These are phyloP conservation scores for Sesia apiformis DNA, from an alignment of 2,888 invertebrate species.

Conservation along the genomic window DNA sequence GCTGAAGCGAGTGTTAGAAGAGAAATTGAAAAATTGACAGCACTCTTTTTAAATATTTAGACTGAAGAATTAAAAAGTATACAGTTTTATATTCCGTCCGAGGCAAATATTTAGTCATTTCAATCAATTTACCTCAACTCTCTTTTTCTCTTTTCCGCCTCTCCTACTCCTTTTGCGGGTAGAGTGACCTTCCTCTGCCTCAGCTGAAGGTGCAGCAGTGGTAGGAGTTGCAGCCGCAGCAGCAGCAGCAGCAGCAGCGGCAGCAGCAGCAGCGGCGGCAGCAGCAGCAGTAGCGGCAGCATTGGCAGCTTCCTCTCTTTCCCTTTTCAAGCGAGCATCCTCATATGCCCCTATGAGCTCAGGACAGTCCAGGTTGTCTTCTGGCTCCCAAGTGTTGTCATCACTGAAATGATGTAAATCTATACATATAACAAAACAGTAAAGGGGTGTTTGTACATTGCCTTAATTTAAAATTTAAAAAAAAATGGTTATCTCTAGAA, in stretches of 20 bases:
- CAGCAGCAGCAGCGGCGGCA: slow-evolving; percentile 12
- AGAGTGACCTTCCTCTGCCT: slow-evolving; percentile 32
- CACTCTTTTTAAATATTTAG: too few species aligned
- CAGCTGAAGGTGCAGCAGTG: slow-evolving; percentile 6
- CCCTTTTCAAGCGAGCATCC: slow-evolving; percentile 69
- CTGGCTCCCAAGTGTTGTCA: slow-evolving; percentile 91
- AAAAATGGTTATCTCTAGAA: neutral
- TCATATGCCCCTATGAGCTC: slow-evolving; percentile 83
- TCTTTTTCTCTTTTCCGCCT: slow-evolving; percentile 12
- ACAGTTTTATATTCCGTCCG: too few species aligned
- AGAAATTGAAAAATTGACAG: too few species aligned
- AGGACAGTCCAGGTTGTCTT: slow-evolving; percentile 86
- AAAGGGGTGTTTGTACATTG: too few species aligned
- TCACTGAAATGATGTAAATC: slow-evolving; percentile 46
- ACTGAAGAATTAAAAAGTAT: too few species aligned
- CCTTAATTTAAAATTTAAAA: neutral
- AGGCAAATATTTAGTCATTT: neutral
- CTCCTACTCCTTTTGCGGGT: slow-evolving; percentile 40
- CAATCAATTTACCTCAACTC: slow-evolving; percentile 8
- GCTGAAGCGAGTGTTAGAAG: too few species aligned
- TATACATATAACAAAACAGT: too few species aligned
- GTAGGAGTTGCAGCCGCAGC: slow-evolving; percentile 15
- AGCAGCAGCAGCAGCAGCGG: slow-evolving; percentile 8
- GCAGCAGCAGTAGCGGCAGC: slow-evolving; percentile 13
- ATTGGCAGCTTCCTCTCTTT: slow-evolving; percentile 32